phyloP scores from a whole-genome alignment of 2,113 vertebrate genomes.

The Amazona guildingii region DNA sequence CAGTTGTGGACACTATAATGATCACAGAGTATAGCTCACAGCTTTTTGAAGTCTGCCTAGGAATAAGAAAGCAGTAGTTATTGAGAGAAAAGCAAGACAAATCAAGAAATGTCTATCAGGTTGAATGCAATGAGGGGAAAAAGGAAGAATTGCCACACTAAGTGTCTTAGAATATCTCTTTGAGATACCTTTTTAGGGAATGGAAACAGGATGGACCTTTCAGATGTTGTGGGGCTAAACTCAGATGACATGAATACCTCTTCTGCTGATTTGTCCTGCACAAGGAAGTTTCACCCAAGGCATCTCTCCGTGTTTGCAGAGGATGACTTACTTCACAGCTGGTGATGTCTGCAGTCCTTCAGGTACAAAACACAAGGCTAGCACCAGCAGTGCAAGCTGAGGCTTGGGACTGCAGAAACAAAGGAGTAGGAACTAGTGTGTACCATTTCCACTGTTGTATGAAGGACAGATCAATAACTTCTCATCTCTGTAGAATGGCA shows the following conservation, averaged over 20 bases:
- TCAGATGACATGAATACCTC: background rate
- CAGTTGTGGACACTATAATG: constrained; percentile 10
- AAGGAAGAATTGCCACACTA: background rate
- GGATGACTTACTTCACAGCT: background rate
- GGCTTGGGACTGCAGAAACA: background rate
- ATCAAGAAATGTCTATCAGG: background rate
- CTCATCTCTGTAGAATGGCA: background rate
- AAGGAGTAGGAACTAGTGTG: background rate
- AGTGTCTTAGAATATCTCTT: background rate
- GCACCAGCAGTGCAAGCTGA: background rate
- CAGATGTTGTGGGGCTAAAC: background rate
- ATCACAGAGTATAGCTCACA: background rate
- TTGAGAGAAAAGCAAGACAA: background rate
- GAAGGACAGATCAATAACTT: background rate
- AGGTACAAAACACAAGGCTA: background rate
- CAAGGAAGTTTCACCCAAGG: background rate
- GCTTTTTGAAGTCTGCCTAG: background rate
- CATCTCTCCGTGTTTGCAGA: background rate
- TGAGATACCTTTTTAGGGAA: background rate
- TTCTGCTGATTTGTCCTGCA: background rate
- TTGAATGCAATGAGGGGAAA: background rate
- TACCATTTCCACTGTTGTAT: background rate
- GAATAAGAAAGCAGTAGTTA: background rate
- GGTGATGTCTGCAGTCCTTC: background rate
- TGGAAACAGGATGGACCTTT: background rate